Base-by-base conservation (phyloP, 2,888 invertebrate genomes). In the Orthosia cruda region DNA sequence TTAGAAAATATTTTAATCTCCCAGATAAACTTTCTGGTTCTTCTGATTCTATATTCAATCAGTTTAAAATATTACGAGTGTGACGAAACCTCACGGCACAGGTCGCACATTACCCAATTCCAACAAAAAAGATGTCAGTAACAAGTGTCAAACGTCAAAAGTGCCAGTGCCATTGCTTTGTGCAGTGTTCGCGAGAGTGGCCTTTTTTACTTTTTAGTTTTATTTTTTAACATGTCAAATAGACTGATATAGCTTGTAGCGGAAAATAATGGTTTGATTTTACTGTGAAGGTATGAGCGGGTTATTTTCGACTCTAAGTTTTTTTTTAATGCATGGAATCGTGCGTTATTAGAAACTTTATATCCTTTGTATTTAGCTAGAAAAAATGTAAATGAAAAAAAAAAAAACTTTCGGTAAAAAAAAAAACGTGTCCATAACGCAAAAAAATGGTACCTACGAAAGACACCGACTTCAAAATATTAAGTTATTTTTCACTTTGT, bases 121-220 rank as follows among this genome's bases (percentile, higher is more conserved):
- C n/a, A n/a, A n/a, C n/a, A 75, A 80, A 80, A 80, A 80, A 80
- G 52, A 80, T 70, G 71, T 63, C 32, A 50, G 54, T 54, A 67
- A 71, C 80, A 67, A 71, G 76, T 76, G 80, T 80, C 80, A 80
- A 80, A 80, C 54, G 71, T 79, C 76, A 80, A 80, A 79, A 80
- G 75, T 76, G 50, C 75, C 54, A 80, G n/a, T 70, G 55, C 55
- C 75, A 75, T 75, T 75, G 71, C 80, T 80, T 76, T 75, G 70
- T 75, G 66, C 71, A 59, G 54, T 64, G 62, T 75, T 71, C 63
- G 32, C 71, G 50, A 66, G 49, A 16, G 23, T 49, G 5, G 26
- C 11, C 0, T 32, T 69, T 77, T 75, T 77, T 79, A 57, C 40
- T n/a, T 66, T 74, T 79, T 75, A n/a, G 66, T 32, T 7, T 66